These are phyloP conservation scores for Oegoconia quadripuncta DNA, from an alignment of 2,888 invertebrate species.

Conservation along the genomic window DNA sequence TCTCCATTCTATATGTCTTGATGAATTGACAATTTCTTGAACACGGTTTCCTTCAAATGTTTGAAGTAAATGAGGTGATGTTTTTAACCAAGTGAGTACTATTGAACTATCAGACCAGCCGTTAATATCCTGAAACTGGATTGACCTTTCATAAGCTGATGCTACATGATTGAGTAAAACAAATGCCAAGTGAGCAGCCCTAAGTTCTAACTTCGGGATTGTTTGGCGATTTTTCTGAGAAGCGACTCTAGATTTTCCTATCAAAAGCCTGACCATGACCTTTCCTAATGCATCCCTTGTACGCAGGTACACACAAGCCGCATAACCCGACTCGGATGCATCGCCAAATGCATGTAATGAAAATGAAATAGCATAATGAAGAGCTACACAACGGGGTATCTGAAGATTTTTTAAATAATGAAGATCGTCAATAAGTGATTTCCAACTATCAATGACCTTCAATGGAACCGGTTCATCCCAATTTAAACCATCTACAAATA, in stretches of 20 bases:
- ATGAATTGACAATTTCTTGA: neutral
- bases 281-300: neutral
- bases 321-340: neutral
- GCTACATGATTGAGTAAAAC: neutral
- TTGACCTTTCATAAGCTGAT: no score
- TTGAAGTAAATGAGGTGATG: neutral
- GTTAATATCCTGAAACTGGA: neutral
- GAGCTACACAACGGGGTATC: neutral
- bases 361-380: neutral
- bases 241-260: neutral
- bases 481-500: neutral
- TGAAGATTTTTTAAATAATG: neutral
- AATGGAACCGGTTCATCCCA: neutral
- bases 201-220: conserved; percentile 3
- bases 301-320: neutral
- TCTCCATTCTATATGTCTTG: neutral
- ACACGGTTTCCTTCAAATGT: neutral
- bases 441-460: neutral
- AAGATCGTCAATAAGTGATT: neutral
- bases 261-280: neutral
- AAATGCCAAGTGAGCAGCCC: neutral
- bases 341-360: conserved; percentile 5
- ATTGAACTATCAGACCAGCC: neutral
- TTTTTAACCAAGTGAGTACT: neutral
- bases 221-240: neutral